These are phyloP conservation scores for Athalia rosae DNA, from an alignment of 2,888 invertebrate species.

Conservation along the genomic window DNA sequence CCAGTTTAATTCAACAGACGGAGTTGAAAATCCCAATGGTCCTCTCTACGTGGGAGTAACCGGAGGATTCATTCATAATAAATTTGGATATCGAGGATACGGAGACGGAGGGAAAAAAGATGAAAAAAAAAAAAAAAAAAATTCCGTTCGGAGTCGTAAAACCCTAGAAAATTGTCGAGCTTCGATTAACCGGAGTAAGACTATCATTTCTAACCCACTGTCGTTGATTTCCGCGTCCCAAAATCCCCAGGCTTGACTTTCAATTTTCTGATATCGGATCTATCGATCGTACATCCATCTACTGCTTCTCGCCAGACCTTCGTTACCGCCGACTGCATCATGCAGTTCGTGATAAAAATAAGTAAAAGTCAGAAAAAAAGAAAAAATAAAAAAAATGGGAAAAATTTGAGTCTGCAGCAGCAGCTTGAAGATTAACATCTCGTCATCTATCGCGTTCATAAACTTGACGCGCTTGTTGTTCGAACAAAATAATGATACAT, in stretches of 20 bases:
- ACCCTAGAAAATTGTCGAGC: not conserved
- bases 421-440: too few species aligned
- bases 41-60: not conserved
- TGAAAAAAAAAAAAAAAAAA: not conserved
- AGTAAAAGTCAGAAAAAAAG: too few species aligned
- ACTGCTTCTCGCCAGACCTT: not conserved
- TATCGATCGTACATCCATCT: not conserved
- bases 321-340: not conserved
- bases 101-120: too few species aligned
- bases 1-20: slow-evolving; percentile 30
- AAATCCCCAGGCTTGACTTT: slow-evolving; percentile 44
- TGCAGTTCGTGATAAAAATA: not conserved
- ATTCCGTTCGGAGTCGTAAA: not conserved
- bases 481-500: too few species aligned
- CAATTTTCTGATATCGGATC: slow-evolving; percentile 45
- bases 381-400: too few species aligned
- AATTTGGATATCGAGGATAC: slow-evolving; percentile 1
- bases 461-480: too few species aligned
- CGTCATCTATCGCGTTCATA: too few species aligned
- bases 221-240: not conserved
- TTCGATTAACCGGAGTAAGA: not conserved
- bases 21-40: not conserved
- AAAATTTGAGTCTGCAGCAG: too few species aligned
- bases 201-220: slow-evolving; percentile 28
- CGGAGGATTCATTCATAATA: not conserved